Base-by-base conservation (phyloP, 2,797 vertebrate species). In the Gymnodraco acuticeps region DNA sequence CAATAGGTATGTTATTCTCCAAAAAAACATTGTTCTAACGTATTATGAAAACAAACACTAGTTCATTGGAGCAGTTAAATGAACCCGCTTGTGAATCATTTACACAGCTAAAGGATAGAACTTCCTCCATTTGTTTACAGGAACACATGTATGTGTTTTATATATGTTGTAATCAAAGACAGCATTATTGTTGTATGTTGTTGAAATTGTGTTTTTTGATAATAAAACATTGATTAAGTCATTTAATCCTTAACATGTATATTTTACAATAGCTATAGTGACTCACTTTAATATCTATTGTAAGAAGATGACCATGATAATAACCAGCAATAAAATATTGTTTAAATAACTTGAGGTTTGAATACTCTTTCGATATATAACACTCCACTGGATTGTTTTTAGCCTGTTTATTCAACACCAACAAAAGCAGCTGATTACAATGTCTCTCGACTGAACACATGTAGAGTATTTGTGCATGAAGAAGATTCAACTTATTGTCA, bases 171-270 rank as follows among this genome's bases (percentile, higher is more conserved):
- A 84, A 84, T 80, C 56, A 77, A 53, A 11, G 64, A 58, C 2
- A 42, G 31, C 59, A 71, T 62, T 23, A 51, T 67, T 70, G 23
- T 48, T 68, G 8, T 48, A 48, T 33, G 6, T 48, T 50, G 9
- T 17, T 78, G n/a, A 78, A 75, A 72, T 69, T 31, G 45, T 73
- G 84, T 20, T 77, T 71, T 83, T 77, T 61, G 83, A 74, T 68
- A 81, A 87, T 70, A 83, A 85, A 86, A 83, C 5, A 20, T 19
- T 5, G 3, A 27, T 27, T 27, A 2, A 70, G 46, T 58, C n/a
- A n/a, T 67, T 69, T 58, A 51, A 54, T 77, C 41, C 2, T 64
- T 27, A 48, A n/a, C 2, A 20, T 31, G 33, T 63, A 38, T 9
- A 47, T 48, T 67, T 33, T 42, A 50, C 2, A 42, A 64, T 60